Evolutionary conservation across 2,888 invertebrate species (phyloP).

Genomic region (Cataglyphis livida): DNA sequence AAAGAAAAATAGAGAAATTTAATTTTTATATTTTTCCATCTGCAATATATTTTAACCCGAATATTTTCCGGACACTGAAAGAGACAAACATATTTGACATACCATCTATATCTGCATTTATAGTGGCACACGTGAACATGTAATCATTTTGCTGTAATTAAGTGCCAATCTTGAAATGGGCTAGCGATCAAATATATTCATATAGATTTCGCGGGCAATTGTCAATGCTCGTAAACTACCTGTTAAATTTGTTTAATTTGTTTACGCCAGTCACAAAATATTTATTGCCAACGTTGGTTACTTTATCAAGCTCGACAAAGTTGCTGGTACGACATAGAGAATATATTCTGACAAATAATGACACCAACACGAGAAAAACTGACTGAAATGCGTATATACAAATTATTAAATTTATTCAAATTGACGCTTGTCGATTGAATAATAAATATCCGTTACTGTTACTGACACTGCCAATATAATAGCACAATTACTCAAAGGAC

Average conservation of each 20-base stretch:
- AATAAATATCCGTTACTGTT: slow-evolving; percentile 51
- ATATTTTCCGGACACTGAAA: background rate
- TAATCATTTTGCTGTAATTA: slow-evolving; percentile 28
- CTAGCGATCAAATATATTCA: slow-evolving; percentile 46
- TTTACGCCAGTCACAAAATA: slow-evolving; percentile 46
- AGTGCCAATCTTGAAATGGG: slow-evolving; percentile 53
- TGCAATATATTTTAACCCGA: background rate
- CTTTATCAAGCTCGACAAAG: slow-evolving; percentile 41
- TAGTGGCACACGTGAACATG: background rate
- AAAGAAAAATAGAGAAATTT: background rate
- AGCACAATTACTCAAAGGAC: slow-evolving; percentile 42
- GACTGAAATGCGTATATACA: slow-evolving; percentile 30
- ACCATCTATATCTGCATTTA: slow-evolving; percentile 18
- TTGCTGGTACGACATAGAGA: background rate
- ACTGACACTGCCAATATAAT: slow-evolving; percentile 29
- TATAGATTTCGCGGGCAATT: slow-evolving; percentile 44
- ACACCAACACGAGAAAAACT: slow-evolving; percentile 39
- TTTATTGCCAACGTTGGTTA: slow-evolving; percentile 37
- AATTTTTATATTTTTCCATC: slow-evolving; percentile 16
- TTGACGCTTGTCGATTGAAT: slow-evolving; percentile 45
- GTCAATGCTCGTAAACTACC: slow-evolving; percentile 46
- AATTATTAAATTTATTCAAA: slow-evolving; percentile 48
- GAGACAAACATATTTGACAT: background rate
- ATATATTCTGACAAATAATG: slow-evolving; percentile 46
- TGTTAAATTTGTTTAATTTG: slow-evolving; percentile 52